Evolutionary conservation across 1,140 invertebrate genomes (phyloP).

Genomic region (Dreissena polymorpha): DNA sequence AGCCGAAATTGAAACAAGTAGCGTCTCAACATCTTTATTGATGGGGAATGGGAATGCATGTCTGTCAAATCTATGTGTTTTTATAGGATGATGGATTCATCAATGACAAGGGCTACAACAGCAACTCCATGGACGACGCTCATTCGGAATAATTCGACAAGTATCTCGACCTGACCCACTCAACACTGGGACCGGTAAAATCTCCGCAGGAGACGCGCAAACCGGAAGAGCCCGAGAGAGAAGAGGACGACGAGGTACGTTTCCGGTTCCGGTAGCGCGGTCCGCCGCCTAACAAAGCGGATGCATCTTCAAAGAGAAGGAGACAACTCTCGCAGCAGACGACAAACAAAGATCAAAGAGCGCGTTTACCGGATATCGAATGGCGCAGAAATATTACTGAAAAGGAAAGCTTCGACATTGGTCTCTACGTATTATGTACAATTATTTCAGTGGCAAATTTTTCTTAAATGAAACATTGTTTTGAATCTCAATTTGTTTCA

Average conservation of each 20-base stretch:
- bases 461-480: too few species aligned
- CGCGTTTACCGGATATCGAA: too few species aligned
- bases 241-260: neutral
- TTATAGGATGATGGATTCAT: neutral
- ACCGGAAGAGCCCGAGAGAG: neutral
- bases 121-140: neutral
- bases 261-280: neutral
- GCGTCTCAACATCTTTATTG: too few species aligned
- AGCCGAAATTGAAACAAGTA: too few species aligned
- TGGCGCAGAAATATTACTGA: too few species aligned
- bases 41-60: too few species aligned
- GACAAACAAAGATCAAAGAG: neutral
- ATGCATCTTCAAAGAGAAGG: neutral
- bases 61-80: too few species aligned
- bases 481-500: too few species aligned
- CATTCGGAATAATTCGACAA: neutral
- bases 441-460: too few species aligned
- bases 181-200: neutral
- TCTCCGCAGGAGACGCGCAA: neutral
- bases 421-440: too few species aligned
- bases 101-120: neutral
- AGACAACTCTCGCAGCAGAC: neutral
- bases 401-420: too few species aligned
- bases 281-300: neutral
- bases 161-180: neutral